Evolutionary conservation across 1,140 invertebrate genomes (phyloP), one percentile per base, ranked within the genome.

Genomic region (Lordiphosa mommai): DNA sequence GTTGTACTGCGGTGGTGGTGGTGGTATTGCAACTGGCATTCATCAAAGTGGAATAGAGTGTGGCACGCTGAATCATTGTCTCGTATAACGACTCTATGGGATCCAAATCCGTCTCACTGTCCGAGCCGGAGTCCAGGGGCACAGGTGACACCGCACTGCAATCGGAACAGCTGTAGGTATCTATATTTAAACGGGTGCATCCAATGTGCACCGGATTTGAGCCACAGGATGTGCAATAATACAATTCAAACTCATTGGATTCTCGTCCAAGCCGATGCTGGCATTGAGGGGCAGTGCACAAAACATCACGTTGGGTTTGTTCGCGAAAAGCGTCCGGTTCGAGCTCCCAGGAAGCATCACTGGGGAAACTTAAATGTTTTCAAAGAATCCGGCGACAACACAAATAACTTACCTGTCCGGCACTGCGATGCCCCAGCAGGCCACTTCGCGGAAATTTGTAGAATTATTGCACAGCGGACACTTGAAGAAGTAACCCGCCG

Each of bases 401-500:
- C 3, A 1, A 20, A 2, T 5, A 4, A 40, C 74, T 38, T 4
- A 82, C 74, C 56, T 30, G 17, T 70, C 30, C 0, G 70, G 71
- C n/a, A 80, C 38, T 0, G 14, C 34, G n/a, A 80, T 61, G 1
- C 76, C 76, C 37, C 41, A 69, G 1, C 16, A n/a, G 0, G 16
- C 1, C 2, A 80, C 53, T 0, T 16, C 30, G 2, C 10, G 7
- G 7, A 82, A 82, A 4, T 1, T 12, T 0, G n/a, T 2, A 0
- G 8, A 5, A 16, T 82, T 40, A 4, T 80, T 80, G 64, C 74
- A 80, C 8, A 80, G 30, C 1, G 74, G 74, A 20, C 74, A 80
- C 38, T 82, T 80, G 32, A 80, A 80, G 8, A 74, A 82, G 13
- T 82, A 82, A 0, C 76, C 74, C 0, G 74, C 33, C 1, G 71